Percentiles rank a stretch among this genome's conserved stretches.
phyloP scores from a whole-genome alignment of 2,113 vertebrate genomes.

The Campylorhamphus procurvoides region DNA sequence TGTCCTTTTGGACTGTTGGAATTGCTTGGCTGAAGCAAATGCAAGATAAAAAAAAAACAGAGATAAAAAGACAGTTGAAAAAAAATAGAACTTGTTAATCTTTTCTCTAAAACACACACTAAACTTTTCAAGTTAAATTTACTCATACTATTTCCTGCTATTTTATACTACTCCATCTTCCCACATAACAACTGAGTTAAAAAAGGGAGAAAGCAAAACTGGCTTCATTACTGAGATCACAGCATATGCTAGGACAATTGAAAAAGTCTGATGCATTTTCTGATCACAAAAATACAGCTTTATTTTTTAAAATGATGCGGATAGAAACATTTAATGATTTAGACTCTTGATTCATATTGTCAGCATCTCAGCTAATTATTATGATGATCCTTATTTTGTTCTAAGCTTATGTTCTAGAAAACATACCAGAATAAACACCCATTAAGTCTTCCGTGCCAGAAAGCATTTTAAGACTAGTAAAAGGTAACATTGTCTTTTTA shows the following conservation, averaged over 20 bases:
- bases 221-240: constrained; percentile 49
- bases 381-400: background rate
- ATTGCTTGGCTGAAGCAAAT: constrained; percentile 25
- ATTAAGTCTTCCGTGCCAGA: background rate
- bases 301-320: background rate
- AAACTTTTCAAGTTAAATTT: constrained; percentile 39
- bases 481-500: constrained; percentile 25
- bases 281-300: background rate
- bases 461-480: constrained; percentile 21
- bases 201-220: constrained; percentile 44
- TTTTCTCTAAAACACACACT: constrained; percentile 26
- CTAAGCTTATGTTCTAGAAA: background rate
- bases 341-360: background rate
- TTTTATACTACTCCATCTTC: constrained; percentile 56
- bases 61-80: constrained; percentile 53
- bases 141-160: constrained; percentile 58
- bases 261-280: constrained; percentile 17
- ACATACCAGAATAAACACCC: background rate
- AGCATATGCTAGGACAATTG: constrained; percentile 52
- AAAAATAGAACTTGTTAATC: constrained; percentile 32
- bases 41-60: constrained; percentile 30
- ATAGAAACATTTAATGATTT: background rate
- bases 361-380: background rate
- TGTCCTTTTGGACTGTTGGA: constrained; percentile 29
- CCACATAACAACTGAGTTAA: constrained; percentile 58